Conservation (phyloP, 1,140 invertebrate genomes). For the Drosophila gunungcola region DNA sequence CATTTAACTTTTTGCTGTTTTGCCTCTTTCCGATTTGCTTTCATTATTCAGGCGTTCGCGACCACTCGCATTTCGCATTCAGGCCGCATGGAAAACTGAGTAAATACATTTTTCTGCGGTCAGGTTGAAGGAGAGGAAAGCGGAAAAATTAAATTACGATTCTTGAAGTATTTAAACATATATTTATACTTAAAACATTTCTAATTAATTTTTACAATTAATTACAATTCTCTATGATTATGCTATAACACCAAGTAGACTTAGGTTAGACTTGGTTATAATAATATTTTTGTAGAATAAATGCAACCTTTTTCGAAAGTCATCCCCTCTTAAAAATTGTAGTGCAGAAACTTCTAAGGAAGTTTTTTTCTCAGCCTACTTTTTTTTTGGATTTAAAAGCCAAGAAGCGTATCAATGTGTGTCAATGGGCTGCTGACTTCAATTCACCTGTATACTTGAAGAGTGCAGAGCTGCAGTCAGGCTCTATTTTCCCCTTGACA, state of each 20-base stretch:
- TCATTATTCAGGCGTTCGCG: slow-evolving; percentile 63
- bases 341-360: not conserved
- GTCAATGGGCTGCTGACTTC: slow-evolving; percentile 71
- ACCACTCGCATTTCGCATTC: slow-evolving; percentile 45
- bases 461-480: slow-evolving; percentile 11
- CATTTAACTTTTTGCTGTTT: slow-evolving; percentile 80
- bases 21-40: slow-evolving; percentile 75
- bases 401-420: slow-evolving; percentile 72
- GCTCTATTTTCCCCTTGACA: slow-evolving; percentile 3
- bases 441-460: slow-evolving; percentile 43
- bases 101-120: slow-evolving; percentile 9
- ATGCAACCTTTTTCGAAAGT: too few relatives aligned
- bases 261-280: too few relatives aligned
- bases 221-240: too few relatives aligned
- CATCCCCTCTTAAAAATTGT: too few relatives aligned
- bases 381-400: not conserved
- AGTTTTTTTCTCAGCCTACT: not conserved
- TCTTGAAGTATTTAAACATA: too few relatives aligned
- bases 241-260: too few relatives aligned
- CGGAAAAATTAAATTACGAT: too few relatives aligned
- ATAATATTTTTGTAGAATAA: too few relatives aligned
- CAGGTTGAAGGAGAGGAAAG: too few relatives aligned
- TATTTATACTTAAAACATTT: too few relatives aligned
- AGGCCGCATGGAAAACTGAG: slow-evolving; percentile 10
- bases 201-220: too few relatives aligned